Conservation (phyloP, 1,140 invertebrate species). For the Anoplophora glabripennis region DNA sequence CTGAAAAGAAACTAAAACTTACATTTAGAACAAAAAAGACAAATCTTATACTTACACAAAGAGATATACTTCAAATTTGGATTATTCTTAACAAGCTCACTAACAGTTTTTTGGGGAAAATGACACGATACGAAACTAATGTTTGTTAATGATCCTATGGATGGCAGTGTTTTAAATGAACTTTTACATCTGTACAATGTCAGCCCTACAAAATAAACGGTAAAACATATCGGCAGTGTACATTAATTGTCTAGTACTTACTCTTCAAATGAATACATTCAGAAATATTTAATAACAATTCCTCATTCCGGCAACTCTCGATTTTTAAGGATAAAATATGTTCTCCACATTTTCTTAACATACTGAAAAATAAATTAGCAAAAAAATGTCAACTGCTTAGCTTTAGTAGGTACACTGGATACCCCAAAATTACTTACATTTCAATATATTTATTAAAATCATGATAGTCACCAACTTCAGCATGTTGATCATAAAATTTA, state of each 20-base stretch:
- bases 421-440: slow-evolving; percentile 18
- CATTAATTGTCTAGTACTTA: too few relatives aligned
- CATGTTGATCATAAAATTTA: slow-evolving; percentile 29
- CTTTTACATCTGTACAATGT: slow-evolving; percentile 29
- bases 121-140: slow-evolving; percentile 28
- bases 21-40: slow-evolving; percentile 1
- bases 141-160: slow-evolving; percentile 19
- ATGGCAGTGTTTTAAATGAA: slow-evolving; percentile 25
- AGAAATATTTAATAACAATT: slow-evolving; percentile 23
- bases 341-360: slow-evolving; percentile 32
- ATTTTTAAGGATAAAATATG: slow-evolving; percentile 26
- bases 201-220: slow-evolving; percentile 24
- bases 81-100: slow-evolving; percentile 29
- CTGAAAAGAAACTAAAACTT: slow-evolving; percentile 19
- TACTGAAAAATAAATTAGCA: slow-evolving; percentile 21
- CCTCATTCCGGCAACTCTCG: slow-evolving; percentile 32
- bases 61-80: slow-evolving; percentile 18
- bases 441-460: slow-evolving; percentile 28
- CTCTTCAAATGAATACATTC: slow-evolving; percentile 31
- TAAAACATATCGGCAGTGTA: too few relatives aligned
- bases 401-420: not conserved
- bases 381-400: not conserved
- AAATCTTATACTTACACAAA: slow-evolving; percentile 26
- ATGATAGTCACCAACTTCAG: slow-evolving; percentile 23
- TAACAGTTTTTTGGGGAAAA: slow-evolving; percentile 28